Percentiles rank a stretch among this genome's conserved stretches.
Evolutionary conservation across 2,113 vertebrate species (phyloP).

Genomic region (Lucifuga dentata): DNA sequence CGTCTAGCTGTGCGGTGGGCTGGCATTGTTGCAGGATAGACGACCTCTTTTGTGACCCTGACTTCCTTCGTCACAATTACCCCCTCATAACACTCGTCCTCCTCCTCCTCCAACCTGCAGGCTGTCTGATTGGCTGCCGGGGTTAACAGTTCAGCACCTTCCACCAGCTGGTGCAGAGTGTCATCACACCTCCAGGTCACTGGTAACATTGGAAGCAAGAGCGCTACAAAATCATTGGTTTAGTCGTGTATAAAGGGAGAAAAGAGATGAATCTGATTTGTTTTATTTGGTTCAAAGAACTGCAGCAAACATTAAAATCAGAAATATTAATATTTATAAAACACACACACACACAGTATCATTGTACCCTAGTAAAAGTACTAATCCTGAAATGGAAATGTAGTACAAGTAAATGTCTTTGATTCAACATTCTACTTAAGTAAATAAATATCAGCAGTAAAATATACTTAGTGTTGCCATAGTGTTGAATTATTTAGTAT

Average conservation of each 20-base stretch:
- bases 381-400: too few relatives aligned
- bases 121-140: slow-evolving; percentile 48
- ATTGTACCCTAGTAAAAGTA: too few relatives aligned
- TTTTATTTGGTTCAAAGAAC: too few relatives aligned
- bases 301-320: too few relatives aligned
- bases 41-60: slow-evolving; percentile 45
- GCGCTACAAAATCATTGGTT: slow-evolving; percentile 38
- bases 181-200: slow-evolving; percentile 55
- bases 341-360: too few relatives aligned
- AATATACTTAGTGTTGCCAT: too few relatives aligned
- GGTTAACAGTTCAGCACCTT: slow-evolving; percentile 48
- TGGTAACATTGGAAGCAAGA: slow-evolving; percentile 59
- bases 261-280: slow-evolving; percentile 6
- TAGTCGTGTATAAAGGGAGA: slow-evolving; percentile 18
- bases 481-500: too few relatives aligned
- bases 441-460: too few relatives aligned
- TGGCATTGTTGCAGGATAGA: slow-evolving; percentile 47
- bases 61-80: slow-evolving; percentile 55
- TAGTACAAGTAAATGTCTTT: too few relatives aligned
- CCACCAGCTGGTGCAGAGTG: slow-evolving; percentile 35
- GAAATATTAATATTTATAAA: too few relatives aligned
- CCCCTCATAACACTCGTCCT: not conserved
- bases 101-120: slow-evolving; percentile 4
- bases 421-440: too few relatives aligned
- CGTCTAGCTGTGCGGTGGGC: slow-evolving; percentile 42